Evolutionary conservation across 2,113 vertebrate genomes (phyloP).

Genomic region (Leptodactylus fuscus): DNA sequence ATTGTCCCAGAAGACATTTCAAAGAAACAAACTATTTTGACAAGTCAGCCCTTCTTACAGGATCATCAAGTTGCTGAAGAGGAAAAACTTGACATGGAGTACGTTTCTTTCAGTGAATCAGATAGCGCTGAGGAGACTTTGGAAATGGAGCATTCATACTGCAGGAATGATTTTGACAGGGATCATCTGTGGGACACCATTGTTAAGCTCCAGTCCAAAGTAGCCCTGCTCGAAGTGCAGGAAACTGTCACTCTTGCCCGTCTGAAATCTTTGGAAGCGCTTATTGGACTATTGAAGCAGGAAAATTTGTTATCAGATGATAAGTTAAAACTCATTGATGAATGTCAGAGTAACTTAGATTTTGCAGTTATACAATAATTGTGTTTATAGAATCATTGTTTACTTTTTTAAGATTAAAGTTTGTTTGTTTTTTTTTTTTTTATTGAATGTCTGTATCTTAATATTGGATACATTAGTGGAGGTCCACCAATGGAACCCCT

Average conservation of each 20-base stretch:
- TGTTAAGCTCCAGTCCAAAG: conserved; percentile 80
- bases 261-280: conserved; percentile 77
- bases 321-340: conserved; percentile 77
- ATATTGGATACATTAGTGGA: no score
- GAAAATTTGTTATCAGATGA: conserved; percentile 81
- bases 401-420: no score
- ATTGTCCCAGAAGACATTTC: conserved; percentile 70
- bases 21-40: conserved; percentile 62
- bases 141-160: conserved; percentile 84
- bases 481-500: no score
- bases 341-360: conserved; percentile 75
- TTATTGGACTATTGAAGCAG: conserved; percentile 77
- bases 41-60: conserved; percentile 62
- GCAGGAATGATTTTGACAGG: conserved; percentile 76
- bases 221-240: conserved; percentile 80
- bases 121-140: conserved; percentile 67
- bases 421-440: no score
- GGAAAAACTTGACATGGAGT: conserved; percentile 63
- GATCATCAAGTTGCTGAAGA: conserved; percentile 64
- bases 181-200: conserved; percentile 85
- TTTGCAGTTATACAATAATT: conserved; percentile 72
- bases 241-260: conserved; percentile 80
- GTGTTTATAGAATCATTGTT: neutral
- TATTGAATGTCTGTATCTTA: no score
- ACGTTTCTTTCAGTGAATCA: conserved; percentile 50